phyloP scores from a whole-genome alignment of 2,113 vertebrate genomes.

The Hydrolagus affinis region DNA sequence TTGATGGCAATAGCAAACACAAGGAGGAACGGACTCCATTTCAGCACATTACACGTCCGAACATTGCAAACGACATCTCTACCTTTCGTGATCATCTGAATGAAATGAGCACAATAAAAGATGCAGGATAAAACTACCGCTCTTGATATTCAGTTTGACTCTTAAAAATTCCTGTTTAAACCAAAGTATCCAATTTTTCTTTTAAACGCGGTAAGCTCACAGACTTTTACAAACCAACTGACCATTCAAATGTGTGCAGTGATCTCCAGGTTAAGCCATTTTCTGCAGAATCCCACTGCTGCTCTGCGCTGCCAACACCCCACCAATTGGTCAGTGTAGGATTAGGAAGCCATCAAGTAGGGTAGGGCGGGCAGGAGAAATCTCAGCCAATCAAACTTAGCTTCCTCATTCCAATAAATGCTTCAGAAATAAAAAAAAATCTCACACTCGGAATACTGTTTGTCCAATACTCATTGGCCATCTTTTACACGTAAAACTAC shows the following conservation, averaged over 20 bases:
- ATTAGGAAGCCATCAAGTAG: not conserved
- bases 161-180: not conserved
- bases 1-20: not conserved
- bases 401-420: not conserved
- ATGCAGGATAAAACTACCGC: not conserved
- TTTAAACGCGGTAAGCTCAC: not conserved
- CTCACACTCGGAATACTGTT: not conserved
- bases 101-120: not conserved
- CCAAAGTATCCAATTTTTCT: constrained; percentile 14
- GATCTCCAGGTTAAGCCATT: no score
- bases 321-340: not conserved
- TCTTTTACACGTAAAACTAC: not conserved
- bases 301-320: no score
- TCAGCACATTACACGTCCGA: not conserved
- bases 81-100: not conserved
- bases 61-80: not conserved
- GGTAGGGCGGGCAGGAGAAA: not conserved
- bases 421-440: not conserved
- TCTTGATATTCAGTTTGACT: not conserved
- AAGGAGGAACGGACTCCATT: not conserved
- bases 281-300: no score
- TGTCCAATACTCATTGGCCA: not conserved
- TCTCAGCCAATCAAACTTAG: not conserved
- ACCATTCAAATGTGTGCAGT: not conserved
- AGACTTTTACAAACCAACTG: not conserved